Conservation (phyloP, 2,797 vertebrate species). For the Craterocephalus amniculus region DNA sequence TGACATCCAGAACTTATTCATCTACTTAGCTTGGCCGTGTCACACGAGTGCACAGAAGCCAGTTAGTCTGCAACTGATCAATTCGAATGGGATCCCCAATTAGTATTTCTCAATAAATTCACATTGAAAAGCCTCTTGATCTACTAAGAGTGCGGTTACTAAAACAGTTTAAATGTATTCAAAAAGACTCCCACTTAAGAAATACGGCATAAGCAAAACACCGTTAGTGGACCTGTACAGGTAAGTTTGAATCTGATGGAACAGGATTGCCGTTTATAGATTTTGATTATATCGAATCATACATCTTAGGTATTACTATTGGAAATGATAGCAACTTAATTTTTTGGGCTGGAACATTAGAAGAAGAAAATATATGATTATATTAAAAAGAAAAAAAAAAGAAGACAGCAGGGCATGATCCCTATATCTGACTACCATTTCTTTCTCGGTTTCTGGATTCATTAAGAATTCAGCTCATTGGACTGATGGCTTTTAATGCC, state of each 20-base stretch:
- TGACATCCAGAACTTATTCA: not conserved
- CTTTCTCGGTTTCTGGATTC: not conserved
- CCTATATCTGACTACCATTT: not conserved
- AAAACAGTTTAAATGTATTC: too few species aligned
- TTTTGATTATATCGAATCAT: not conserved
- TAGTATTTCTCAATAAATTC: too few species aligned
- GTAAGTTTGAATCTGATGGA: not conserved
- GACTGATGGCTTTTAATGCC: constrained; percentile 6
- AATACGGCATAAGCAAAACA: too few species aligned
- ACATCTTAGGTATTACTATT: not conserved
- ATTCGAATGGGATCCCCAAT: too few species aligned
- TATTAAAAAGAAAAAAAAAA: not conserved
- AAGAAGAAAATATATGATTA: not conserved
- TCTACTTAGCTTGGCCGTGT: not conserved
- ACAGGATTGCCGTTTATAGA: not conserved
- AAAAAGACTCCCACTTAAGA: too few species aligned
- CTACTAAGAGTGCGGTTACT: too few species aligned
- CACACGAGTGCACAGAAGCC: not conserved
- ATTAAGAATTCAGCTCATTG: not conserved
- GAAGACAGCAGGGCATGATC: not conserved
- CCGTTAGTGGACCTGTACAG: too few species aligned
- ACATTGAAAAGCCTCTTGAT: too few species aligned
- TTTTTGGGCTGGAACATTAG: not conserved
- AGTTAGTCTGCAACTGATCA: too few species aligned
- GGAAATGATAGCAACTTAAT: not conserved